Conservation (phyloP, 2,113 vertebrate genomes). For the Lethenteron camtschaticum region DNA sequence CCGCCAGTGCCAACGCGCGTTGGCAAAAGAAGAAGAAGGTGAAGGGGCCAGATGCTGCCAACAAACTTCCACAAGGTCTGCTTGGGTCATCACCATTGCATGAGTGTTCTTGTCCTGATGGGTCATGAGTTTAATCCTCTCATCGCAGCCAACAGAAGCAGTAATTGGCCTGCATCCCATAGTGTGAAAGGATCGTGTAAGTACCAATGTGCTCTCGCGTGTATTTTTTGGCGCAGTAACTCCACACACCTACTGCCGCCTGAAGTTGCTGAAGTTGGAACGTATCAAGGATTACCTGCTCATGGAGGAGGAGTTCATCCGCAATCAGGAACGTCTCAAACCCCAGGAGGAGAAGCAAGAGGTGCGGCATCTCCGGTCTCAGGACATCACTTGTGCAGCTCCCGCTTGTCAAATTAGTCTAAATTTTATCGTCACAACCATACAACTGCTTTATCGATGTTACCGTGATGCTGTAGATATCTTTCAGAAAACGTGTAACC, state of each 20-base stretch:
- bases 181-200: too few species aligned
- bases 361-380: conserved; percentile 20
- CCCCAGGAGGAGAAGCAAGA: conserved; percentile 95
- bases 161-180: too few species aligned
- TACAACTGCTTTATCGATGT: too few species aligned
- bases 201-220: not conserved
- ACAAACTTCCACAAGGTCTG: conserved; percentile 72
- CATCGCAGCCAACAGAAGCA: too few species aligned
- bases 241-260: conserved; percentile 82
- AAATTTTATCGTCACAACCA: too few species aligned
- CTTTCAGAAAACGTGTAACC: too few species aligned
- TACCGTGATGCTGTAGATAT: too few species aligned
- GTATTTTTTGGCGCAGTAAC: conserved; percentile 35
- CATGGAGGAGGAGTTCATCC: conserved; percentile 97
- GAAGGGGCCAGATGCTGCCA: conserved; percentile 90
- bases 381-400: not conserved
- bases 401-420: too few species aligned
- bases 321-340: conserved; percentile 98
- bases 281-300: conserved; percentile 91
- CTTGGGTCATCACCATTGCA: not conserved
- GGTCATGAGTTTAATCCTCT: too few species aligned
- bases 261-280: conserved; percentile 78
- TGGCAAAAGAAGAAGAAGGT: conserved; percentile 95
- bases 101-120: too few species aligned
- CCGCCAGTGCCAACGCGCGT: conserved; percentile 95